Evolutionary conservation across 2,797 vertebrate species (phyloP), one percentile per base, ranked within the genome.

Genomic region (Enteromius afrohamiltoni): DNA sequence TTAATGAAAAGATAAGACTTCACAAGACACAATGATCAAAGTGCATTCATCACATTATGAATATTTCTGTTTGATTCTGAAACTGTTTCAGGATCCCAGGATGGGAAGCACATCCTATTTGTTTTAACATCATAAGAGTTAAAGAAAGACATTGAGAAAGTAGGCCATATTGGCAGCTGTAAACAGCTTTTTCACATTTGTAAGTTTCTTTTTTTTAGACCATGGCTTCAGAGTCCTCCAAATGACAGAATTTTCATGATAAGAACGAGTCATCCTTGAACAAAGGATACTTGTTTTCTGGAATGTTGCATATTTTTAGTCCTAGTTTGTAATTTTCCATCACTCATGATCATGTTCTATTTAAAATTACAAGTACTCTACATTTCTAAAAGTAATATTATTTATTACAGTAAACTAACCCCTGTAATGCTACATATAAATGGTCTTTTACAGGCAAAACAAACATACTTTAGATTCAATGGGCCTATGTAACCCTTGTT

Each of bases 201-300:
- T 19, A 42, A 77, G 14, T 16, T 14, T n/a, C n/a, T n/a, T 53
- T 55, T 34, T 21, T 77, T 45, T 2, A 75, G 73, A 19, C 64
- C 21, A 0, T 45, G 19, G 60, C 40, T 37, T 70, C 65, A 47
- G 49, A 47, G 74, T 34, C 74, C 82, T 83, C 64, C 37, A 83
- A 58, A 69, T 58, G 71, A 76, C 47, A 75, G 80, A 67, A 67
- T 40, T 58, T 47, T 26, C 17, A 53, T 70, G 74, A 77, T 77
- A 78, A 83, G 81, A 60, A 60, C 1, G 34, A 77, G 47, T 60
- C 21, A 69, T 62, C 74, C 82, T 83, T 83, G 82, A 77, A 77
- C 29, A 60, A 55, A 49, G 51, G 53, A 58, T 77, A 34, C 37
- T 77, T 77, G 5, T 49, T 11, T 40, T 64, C 17, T 40, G 21